Evolutionary conservation across 2,797 vertebrate genomes (phyloP).

Genomic region (Eospalax fontanierii): DNA sequence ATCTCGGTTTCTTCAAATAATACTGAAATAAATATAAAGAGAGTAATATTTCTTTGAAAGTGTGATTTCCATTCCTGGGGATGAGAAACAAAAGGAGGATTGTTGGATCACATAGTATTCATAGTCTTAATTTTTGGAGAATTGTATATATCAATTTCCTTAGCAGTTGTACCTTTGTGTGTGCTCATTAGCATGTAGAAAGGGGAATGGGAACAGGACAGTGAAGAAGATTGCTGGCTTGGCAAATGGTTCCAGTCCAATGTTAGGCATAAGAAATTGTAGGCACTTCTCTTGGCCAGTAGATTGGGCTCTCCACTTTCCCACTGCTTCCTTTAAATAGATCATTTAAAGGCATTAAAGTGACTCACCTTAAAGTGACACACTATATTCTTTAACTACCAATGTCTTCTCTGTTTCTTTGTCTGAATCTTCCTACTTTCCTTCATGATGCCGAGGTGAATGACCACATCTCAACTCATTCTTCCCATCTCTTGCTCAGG

Average conservation of each 20-base stretch:
- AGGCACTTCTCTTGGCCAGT: not conserved
- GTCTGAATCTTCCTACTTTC: not conserved
- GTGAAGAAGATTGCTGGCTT: not conserved
- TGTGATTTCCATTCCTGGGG: not conserved
- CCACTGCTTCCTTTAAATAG: not conserved
- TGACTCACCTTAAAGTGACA: no score
- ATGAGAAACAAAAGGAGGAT: not conserved
- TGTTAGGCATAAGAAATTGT: not conserved
- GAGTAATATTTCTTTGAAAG: not conserved
- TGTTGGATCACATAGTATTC: no score
- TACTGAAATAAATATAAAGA: not conserved
- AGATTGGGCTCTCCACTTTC: not conserved
- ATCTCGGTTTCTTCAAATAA: not conserved
- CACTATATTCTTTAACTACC: no score
- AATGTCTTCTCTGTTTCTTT: not conserved
- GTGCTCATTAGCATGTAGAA: not conserved
- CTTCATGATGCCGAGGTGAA: not conserved
- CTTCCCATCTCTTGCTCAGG: not conserved
- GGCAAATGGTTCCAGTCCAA: not conserved
- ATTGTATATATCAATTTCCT: not conserved
- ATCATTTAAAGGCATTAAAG: not conserved
- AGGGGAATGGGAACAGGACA: not conserved
- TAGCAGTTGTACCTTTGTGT: not conserved
- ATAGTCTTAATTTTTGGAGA: not conserved
- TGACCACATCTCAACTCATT: not conserved